Conservation (phyloP, 1,140 invertebrate genomes). For the Solen grandis region DNA sequence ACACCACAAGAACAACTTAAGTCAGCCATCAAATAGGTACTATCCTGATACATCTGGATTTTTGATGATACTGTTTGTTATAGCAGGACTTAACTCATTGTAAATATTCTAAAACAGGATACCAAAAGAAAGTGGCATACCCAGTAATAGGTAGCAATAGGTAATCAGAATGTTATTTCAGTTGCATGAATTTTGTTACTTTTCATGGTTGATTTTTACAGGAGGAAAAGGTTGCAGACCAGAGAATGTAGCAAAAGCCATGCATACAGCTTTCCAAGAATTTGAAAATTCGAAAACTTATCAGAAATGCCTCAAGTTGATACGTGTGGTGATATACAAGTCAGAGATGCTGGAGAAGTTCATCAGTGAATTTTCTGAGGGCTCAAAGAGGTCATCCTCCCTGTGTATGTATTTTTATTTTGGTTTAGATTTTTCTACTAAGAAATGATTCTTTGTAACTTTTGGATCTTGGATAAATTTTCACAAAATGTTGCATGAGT, state of each 20-base stretch:
- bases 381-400: too few relatives aligned
- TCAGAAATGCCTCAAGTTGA: neutral
- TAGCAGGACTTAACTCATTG: neutral
- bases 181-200: neutral
- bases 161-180: neutral
- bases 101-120: neutral
- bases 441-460: too few relatives aligned
- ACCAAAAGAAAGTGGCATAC: too few relatives aligned
- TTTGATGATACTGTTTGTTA: too few relatives aligned
- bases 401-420: too few relatives aligned
- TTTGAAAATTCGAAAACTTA: neutral
- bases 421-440: too few relatives aligned
- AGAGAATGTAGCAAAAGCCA: neutral
- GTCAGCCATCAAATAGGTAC: too few relatives aligned
- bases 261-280: neutral
- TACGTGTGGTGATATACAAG: conserved; percentile 9
- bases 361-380: conserved; percentile 1
- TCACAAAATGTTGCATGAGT: too few relatives aligned
- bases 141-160: too few relatives aligned
- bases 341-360: neutral
- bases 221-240: neutral
- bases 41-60: neutral
- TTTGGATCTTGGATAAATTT: too few relatives aligned
- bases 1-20: too few relatives aligned
- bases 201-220: neutral